Base-by-base conservation (phyloP, 2,113 vertebrate species). In the Stigmatopora argus region DNA sequence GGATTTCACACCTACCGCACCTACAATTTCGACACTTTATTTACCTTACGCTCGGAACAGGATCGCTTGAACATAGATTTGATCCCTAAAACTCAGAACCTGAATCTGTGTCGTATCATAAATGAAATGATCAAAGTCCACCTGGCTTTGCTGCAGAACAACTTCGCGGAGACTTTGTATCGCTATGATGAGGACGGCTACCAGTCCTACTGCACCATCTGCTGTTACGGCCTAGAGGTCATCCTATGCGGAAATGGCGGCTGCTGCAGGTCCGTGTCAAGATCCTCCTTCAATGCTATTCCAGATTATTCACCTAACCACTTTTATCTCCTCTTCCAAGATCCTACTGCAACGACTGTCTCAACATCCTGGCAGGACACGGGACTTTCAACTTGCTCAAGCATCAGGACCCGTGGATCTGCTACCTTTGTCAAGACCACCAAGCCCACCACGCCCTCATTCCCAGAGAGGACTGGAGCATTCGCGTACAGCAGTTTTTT, bases 201-300 rank as follows among this genome's bases (percentile, higher is more conserved):
- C 73, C 96, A 98, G 88, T 95, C 96, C 12, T 98, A 97, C 78
- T 98, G 96, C 62, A 93, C 94, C 0, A 90, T 98, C 67, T 98
- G 95, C 89, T 98, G 96, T 0, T 94, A 93, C 4, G 96, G 96
- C 0, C 85, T 90, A 5, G 93, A 98, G 74, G 91, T 98, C 64
- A 82, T 98, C 1, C 90, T 98, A 15, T 98, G 96, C 55, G 95
- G 95, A 55, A 93, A 93, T 0, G 41, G 89, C 0, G 93, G 90
- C 87, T 98, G 96, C 89, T 93, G 91, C 89, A 92, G 95, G 96
- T 96, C 41, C n/a, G 90, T 49, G 26, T 4, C 0, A 7, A 56
- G 9, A 0, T 14, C 5, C 35, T 10, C 11, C 10, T 31, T 51
- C 18, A 8, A 1, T 34, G 34, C 6, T 12, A 2, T 49, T 34